Conservation (phyloP, 1,140 invertebrate genomes). For the Monomorium pharaonis region DNA sequence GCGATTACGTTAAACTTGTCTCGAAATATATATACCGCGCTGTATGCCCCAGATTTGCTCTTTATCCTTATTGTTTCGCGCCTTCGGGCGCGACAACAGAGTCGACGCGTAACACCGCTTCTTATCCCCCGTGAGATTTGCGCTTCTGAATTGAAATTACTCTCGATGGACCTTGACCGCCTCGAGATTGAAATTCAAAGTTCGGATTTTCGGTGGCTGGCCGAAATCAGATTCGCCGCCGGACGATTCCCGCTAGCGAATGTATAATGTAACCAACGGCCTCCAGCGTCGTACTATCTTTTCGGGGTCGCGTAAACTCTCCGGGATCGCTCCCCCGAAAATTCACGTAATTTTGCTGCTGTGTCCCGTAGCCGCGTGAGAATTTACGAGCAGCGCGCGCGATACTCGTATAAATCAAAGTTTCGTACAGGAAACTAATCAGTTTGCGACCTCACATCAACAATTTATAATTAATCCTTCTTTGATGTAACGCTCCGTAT, state of each 20-base stretch:
- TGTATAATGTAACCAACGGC: slow-evolving; percentile 79
- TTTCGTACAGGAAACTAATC: background rate
- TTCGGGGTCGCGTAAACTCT: slow-evolving; percentile 10
- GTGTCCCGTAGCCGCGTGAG: background rate
- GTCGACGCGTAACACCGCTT: background rate
- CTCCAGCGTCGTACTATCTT: slow-evolving; percentile 65
- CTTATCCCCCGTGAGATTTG: slow-evolving; percentile 24
- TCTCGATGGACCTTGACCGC: slow-evolving; percentile 70
- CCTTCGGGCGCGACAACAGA: background rate
- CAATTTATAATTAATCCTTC: background rate
- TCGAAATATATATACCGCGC: slow-evolving; percentile 25
- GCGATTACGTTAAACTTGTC: background rate
- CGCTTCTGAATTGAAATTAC: slow-evolving; percentile 47
- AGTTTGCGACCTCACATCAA: too few relatives aligned
- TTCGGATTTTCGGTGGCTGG: slow-evolving; percentile 72
- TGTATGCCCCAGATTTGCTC: background rate
- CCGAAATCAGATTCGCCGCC: slow-evolving; percentile 75
- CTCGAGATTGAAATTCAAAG: slow-evolving; percentile 79
- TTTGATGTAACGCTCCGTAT: background rate
- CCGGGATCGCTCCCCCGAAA: background rate
- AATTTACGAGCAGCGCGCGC: background rate
- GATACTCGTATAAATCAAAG: background rate
- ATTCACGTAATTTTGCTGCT: background rate
- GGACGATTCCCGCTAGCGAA: slow-evolving; percentile 68
- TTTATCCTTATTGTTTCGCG: background rate